A percentile compares a stretch with the other conserved stretches of the same genome.
Conservation (phyloP, 2,113 vertebrate genomes). For the Taurulus bubalis region DNA sequence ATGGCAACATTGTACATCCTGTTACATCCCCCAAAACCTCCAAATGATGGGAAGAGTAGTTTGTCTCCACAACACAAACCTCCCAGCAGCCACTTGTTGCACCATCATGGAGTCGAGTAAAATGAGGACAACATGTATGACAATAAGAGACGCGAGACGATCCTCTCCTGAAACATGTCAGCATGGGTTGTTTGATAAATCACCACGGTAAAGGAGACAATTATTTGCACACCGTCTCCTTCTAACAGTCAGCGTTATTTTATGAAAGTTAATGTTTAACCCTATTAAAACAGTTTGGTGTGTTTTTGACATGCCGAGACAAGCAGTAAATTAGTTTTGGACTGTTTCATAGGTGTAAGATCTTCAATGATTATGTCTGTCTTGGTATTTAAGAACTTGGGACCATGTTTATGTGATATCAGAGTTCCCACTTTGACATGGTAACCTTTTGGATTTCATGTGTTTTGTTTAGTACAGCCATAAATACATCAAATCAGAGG, state of each 20-base stretch:
- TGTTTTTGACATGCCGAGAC: not conserved
- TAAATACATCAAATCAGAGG: constrained; percentile 7
- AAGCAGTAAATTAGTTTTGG: not conserved
- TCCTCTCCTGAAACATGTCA: not conserved
- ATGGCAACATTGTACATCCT: not conserved
- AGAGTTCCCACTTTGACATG: not conserved
- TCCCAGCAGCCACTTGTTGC: not conserved
- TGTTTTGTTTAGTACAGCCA: not conserved
- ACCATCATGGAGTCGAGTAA: not conserved
- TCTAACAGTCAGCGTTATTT: no score
- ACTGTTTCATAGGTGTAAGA: not conserved
- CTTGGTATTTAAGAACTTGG: not conserved
- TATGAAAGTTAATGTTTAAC: not conserved
- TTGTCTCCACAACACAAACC: not conserved
- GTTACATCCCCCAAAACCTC: not conserved
- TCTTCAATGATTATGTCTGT: not conserved
- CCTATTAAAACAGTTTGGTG: not conserved
- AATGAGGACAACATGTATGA: not conserved
- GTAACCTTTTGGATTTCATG: constrained; percentile 1
- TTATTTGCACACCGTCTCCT: not conserved
- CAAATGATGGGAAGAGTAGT: not conserved
- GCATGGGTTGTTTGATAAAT: not conserved
- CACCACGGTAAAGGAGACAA: not conserved
- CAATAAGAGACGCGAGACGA: not conserved
- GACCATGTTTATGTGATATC: not conserved